Evolutionary conservation across 2,113 vertebrate genomes (phyloP).

Genomic region (Nansenia antarctica): DNA sequence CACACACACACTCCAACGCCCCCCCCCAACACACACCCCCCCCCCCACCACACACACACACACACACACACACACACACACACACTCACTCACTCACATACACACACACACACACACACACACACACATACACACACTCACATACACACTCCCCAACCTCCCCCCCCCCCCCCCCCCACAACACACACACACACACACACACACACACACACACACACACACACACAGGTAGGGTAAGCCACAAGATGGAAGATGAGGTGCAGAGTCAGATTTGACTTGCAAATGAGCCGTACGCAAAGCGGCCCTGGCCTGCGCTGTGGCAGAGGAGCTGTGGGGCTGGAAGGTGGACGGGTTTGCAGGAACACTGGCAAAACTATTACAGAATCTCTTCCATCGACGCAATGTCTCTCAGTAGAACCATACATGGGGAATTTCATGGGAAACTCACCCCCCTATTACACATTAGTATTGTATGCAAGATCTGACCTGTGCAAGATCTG

Average conservation of each 20-base stretch:
- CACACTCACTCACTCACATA: not conserved
- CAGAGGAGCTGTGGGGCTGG: conserved; percentile 30
- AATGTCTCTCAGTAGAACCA: not conserved
- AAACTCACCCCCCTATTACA: not conserved
- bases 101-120: not conserved
- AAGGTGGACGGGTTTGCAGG: conserved; percentile 1
- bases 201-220: conserved; percentile 5
- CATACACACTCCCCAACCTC: not conserved
- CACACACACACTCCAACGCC: not conserved
- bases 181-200: not conserved
- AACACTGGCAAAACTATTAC: too few relatives aligned
- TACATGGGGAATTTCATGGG: not conserved
- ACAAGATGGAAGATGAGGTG: conserved; percentile 8
- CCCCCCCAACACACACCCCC: not conserved
- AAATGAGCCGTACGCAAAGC: conserved; percentile 87
- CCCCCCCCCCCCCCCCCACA: fast-evolving
- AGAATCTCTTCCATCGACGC: not conserved
- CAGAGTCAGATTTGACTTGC: conserved; percentile 81
- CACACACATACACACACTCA: conserved; percentile 7
- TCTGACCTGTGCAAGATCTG: too few relatives aligned
- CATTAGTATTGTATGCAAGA: too few relatives aligned
- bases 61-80: not conserved
- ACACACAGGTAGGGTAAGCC: conserved; percentile 2
- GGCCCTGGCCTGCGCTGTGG: conserved; percentile 28
- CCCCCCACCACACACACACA: not conserved